phyloP scores from a whole-genome alignment of 2,113 vertebrate genomes.

The Rana temporaria region DNA sequence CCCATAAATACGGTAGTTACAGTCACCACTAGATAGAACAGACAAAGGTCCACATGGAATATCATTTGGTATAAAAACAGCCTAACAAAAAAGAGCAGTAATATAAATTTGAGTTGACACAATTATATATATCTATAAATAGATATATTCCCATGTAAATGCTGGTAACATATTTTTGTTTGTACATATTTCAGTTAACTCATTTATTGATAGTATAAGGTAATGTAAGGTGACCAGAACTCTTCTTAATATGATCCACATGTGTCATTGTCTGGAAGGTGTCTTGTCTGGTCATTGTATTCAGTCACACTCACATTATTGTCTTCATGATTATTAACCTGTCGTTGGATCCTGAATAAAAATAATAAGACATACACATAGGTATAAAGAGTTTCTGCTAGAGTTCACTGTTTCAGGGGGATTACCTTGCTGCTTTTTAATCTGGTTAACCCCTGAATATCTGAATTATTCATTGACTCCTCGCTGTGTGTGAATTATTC shows the following conservation, averaged over 20 bases:
- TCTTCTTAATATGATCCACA: not conserved
- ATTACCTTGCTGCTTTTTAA: slow-evolving; percentile 22
- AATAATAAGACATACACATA: not conserved
- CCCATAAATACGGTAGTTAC: too few species aligned
- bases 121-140: too few species aligned
- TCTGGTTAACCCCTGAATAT: slow-evolving; percentile 38
- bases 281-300: not conserved
- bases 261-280: not conserved
- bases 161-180: too few species aligned
- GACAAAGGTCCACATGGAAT: too few species aligned
- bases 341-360: not conserved
- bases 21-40: too few species aligned
- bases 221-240: slow-evolving; percentile 14
- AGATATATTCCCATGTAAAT: too few species aligned
- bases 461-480: slow-evolving; percentile 50
- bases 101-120: too few species aligned
- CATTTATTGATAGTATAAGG: not conserved
- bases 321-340: too few species aligned
- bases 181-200: too few species aligned
- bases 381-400: not conserved
- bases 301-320: not conserved
- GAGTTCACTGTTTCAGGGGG: not conserved
- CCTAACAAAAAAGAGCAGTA: too few species aligned
- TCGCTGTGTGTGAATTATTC: slow-evolving; percentile 45
- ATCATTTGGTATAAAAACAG: too few species aligned